Base-by-base conservation (phyloP, 2,888 invertebrate genomes). In the Linnaemya vulpina region DNA sequence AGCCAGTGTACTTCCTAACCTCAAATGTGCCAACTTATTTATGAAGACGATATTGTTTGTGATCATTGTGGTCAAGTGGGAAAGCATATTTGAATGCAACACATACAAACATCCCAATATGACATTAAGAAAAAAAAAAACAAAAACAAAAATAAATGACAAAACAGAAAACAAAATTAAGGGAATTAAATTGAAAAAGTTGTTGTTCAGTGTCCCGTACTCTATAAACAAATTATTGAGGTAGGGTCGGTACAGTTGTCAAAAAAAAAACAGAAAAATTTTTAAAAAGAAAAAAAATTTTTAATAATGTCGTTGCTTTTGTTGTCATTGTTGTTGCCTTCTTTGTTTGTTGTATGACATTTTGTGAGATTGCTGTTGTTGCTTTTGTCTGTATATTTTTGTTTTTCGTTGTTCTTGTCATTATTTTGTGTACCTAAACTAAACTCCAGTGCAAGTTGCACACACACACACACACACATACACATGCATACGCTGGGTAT, bases 241-340 rank as follows among this genome's bases (percentile, higher is more conserved):
- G 82, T 85, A 85, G 85, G 82, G 75, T 79, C 67, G 65, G 85
- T 82, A 82, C 82, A 85, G 78, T 82, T 80, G 68, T 60, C 68
- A 58, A 68, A 85, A 81, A 79, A 40, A 55, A 78, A 51, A 74
- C 55, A 49, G 68, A 53, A 51, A 76, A n/a, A 20, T 53, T 40
- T 10, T 15, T 22, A 7, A 67, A 10, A 43, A 73, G 63, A 0
- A 60, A 70, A 68, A 65, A 46, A 63, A 38, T 30, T n/a, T 62
- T 51, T 30, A 20, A 58, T 70, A 53, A 63, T 63, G 17, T 63
- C 51, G 25, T 65, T 13, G 70, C 25, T 38, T 40, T 62, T 62
- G 49, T 20, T 62, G 30, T 25, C 73, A 49, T 62, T 62, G 49
- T 30, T 68, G 30, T 17, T 80, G 63, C 40, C 65, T 20, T 75